Percentiles rank a stretch among this genome's conserved stretches.
These are phyloP conservation scores for Emys orbicularis DNA, from an alignment of 2,797 vertebrate species.

Conservation along the genomic window DNA sequence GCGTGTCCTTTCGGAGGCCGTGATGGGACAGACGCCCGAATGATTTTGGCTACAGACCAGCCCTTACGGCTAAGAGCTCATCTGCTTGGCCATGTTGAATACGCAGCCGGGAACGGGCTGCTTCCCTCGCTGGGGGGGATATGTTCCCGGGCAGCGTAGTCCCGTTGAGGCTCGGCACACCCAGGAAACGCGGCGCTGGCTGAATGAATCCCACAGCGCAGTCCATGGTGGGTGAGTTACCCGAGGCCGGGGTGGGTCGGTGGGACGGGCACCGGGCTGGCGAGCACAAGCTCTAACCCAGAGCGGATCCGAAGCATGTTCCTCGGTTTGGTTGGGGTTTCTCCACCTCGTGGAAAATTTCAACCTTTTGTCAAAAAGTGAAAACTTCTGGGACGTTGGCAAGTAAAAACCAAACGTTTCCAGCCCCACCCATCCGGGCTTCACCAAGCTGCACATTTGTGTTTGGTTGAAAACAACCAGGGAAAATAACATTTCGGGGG, in stretches of 20 bases:
- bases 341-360: too few species aligned
- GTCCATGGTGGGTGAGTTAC: fast-evolving
- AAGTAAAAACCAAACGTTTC: neutral
- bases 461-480: neutral
- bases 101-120: too few species aligned
- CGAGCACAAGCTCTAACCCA: neutral
- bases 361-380: neutral
- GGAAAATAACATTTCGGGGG: fast-evolving
- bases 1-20: neutral
- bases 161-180: too few species aligned
- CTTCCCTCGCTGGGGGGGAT: too few species aligned
- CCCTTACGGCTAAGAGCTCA: too few species aligned
- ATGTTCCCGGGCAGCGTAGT: too few species aligned
- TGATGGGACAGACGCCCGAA: neutral
- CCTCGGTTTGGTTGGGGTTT: too few species aligned
- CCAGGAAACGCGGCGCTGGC: too few species aligned
- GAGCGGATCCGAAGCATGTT: neutral
- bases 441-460: neutral
- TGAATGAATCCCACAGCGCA: neutral
- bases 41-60: neutral
- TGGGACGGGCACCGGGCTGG: neutral
- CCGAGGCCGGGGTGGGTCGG: neutral
- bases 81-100: too few species aligned
- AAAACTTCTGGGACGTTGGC: neutral
- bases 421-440: too few species aligned